phyloP scores from a whole-genome alignment of 1,140 invertebrate genomes.

The Latrodectus geometricus region DNA sequence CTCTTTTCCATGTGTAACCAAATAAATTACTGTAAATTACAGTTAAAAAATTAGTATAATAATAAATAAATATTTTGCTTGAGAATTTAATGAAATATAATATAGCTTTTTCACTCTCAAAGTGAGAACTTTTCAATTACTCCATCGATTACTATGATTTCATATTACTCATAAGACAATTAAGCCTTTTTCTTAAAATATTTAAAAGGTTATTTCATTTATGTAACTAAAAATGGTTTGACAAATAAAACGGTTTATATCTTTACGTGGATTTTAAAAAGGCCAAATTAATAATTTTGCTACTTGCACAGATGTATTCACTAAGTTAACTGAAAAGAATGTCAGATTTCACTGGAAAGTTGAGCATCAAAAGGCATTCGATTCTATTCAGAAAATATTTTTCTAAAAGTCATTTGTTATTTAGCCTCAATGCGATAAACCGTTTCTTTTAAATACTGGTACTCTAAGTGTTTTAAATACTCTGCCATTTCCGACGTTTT shows the following conservation, averaged over 20 bases:
- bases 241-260: not conserved
- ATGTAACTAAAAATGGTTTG: not conserved
- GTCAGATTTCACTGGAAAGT: not conserved
- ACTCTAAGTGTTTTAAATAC: no score
- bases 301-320: not conserved
- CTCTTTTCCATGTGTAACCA: conserved; percentile 53
- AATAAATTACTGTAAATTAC: no score
- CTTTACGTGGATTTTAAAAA: not conserved
- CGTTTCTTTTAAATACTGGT: not conserved
- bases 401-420: not conserved
- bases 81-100: not conserved
- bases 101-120: not conserved
- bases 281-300: not conserved
- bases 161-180: not conserved
- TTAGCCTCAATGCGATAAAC: not conserved
- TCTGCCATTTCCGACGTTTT: not conserved
- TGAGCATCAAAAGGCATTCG: not conserved
- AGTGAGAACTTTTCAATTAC: not conserved
- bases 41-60: no score
- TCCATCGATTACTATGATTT: not conserved
- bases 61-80: no score
- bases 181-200: not conserved
- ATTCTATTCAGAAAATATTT: not conserved
- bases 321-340: not conserved
- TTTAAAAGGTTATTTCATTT: not conserved